These are phyloP conservation scores for Cnemophilus loriae DNA, from an alignment of 2,113 vertebrate genomes.

Conservation along the genomic window DNA sequence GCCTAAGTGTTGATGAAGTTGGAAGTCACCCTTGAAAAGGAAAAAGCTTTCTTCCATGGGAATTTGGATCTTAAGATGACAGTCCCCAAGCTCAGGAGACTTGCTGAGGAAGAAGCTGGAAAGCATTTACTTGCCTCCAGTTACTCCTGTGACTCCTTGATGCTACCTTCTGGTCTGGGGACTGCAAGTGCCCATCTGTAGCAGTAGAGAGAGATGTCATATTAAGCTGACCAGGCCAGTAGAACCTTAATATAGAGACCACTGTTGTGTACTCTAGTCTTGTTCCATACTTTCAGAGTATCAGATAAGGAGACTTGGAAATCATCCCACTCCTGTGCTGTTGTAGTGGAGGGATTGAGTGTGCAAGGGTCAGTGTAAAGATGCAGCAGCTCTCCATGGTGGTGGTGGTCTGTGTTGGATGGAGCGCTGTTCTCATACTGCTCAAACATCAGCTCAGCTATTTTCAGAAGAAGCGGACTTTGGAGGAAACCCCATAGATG, in stretches of 20 bases:
- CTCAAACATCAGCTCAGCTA: background rate
- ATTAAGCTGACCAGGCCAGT: background rate
- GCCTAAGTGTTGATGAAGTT: background rate
- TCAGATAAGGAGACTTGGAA: background rate
- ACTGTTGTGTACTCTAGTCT: background rate
- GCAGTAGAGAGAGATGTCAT: accelerated
- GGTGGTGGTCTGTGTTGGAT: background rate
- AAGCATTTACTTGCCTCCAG: background rate
- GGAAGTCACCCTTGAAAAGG: background rate
- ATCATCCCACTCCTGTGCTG: background rate
- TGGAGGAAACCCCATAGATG: background rate
- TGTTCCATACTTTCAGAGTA: background rate
- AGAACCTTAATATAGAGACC: background rate
- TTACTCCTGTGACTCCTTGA: background rate
- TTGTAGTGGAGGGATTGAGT: background rate
- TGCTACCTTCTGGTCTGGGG: background rate
- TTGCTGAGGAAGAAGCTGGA: background rate
- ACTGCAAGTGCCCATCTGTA: background rate
- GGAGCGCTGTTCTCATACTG: background rate
- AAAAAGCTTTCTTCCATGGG: background rate
- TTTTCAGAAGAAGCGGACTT: background rate
- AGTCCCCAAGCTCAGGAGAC: background rate
- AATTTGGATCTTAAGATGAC: background rate
- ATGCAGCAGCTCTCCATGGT: background rate
- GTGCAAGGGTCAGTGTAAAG: background rate